Evolutionary conservation across 2,113 vertebrate species (phyloP), one percentile per base, ranked within the genome.

Genomic region (Rhea pennata): DNA sequence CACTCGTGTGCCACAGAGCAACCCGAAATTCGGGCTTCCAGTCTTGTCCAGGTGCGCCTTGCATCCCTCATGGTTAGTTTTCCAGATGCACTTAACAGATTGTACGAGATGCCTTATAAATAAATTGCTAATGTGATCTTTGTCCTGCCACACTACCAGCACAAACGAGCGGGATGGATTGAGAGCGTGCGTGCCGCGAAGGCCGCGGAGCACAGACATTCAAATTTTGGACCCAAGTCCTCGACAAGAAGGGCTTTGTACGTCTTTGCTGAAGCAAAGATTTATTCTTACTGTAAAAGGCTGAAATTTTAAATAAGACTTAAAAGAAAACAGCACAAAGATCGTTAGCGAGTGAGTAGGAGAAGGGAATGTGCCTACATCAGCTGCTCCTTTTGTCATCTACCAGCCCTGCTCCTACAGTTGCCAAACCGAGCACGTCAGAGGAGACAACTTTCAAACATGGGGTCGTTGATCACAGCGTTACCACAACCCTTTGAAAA

Each of bases 311-410:
- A 87, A 93, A 62, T 66, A n/a, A 80, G 46, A 53, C 80, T 85
- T 80, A 29, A 64, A 91, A 92, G 33, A 44, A 89, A 91, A 85
- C 19, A 80, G 33, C 74, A 87, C 94, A 93, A 95, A 87, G 78
- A 61, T 77, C 64, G 42, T 67, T 92, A 66, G 74, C 48, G 64
- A 92, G 24, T 0, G 72, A 95, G 96, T 96, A 91, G 95, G 96
- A 96, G 89, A 95, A 69, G 64, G 59, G 94, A 96, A 97, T 93
- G 93, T 95, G 95, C 89, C 75, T 95, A 53, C 67, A 85, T 73
- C 36, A 70, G 5, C 4, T 14, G 40, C 65, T 78, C 50, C 36
- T 53, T 23, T 64, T 70, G 85, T 81, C 42, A 19, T 81, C 42
- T 71, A 82, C 51, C 65, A 93, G 42, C 50, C 20, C 67, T 88